Evolutionary conservation across 2,888 invertebrate genomes (phyloP).

Genomic region (Aphidius colemani): DNA sequence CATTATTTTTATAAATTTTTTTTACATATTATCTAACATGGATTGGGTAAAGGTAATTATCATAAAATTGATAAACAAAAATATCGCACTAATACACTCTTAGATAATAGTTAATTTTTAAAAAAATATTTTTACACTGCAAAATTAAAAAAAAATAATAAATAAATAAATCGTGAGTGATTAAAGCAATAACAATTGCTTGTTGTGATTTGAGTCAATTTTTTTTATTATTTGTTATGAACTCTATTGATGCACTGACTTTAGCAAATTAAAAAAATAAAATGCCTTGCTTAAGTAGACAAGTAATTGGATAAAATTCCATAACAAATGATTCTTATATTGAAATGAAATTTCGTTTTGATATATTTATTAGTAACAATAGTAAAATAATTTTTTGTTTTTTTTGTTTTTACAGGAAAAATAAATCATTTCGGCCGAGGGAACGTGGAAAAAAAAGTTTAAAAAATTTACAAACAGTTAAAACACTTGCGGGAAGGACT

Average conservation of each 20-base stretch:
- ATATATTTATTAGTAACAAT: no score
- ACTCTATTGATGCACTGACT: background rate
- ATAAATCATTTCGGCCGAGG: slow-evolving; percentile 88
- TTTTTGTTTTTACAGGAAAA: slow-evolving; percentile 71
- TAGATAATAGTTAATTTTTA: no score
- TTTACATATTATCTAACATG: slow-evolving; percentile 14
- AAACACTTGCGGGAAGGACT: slow-evolving; percentile 82
- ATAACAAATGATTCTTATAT: background rate
- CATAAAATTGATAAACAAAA: no score
- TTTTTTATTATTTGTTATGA: no score
- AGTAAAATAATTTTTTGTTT: background rate
- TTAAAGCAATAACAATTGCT: background rate
- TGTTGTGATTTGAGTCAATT: background rate
- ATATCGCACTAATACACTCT: no score
- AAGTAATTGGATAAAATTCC: background rate
- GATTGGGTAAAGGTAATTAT: slow-evolving; percentile 26
- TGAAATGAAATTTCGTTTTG: background rate
- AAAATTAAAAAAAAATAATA: slow-evolving; percentile 2
- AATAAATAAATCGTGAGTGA: slow-evolving; percentile 5
- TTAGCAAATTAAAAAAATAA: slow-evolving; percentile 10
- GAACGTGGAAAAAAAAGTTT: slow-evolving; percentile 84
- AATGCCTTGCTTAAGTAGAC: slow-evolving; percentile 23
- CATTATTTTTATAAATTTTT: slow-evolving; percentile 19
- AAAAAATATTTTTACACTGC: background rate
- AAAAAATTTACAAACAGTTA: slow-evolving; percentile 89